These are phyloP conservation scores for Catharus fuscescens DNA, from an alignment of 2,113 vertebrate genomes.

Conservation along the genomic window DNA sequence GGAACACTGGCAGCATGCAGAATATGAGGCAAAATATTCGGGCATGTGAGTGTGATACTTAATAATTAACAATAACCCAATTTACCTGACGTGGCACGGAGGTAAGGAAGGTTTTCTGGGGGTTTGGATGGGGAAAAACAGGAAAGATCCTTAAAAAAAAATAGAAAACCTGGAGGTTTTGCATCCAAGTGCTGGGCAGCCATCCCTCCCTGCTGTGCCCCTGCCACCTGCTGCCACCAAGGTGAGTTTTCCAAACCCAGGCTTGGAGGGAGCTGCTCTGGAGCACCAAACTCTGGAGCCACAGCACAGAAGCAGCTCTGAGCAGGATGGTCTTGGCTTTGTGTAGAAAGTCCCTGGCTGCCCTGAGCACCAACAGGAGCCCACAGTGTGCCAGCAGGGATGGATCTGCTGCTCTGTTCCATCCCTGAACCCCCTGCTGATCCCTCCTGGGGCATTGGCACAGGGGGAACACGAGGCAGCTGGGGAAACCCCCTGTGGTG, in stretches of 20 bases:
- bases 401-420: neutral
- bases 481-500: neutral
- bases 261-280: rapidly evolving
- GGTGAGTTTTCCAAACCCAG: neutral
- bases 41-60: neutral
- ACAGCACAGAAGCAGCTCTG: rapidly evolving
- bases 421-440: neutral
- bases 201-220: neutral
- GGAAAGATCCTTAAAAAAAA: neutral
- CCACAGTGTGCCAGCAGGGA: rapidly evolving
- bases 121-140: neutral
- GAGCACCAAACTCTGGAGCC: neutral
- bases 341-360: rapidly evolving
- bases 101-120: neutral
- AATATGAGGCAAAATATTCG: neutral
- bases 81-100: rapidly evolving
- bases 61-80: neutral
- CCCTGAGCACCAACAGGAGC: rapidly evolving
- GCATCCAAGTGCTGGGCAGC: neutral
- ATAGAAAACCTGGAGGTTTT: rapidly evolving
- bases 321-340: neutral
- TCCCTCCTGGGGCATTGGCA: neutral
- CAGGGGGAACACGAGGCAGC: neutral
- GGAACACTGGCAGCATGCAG: rapidly evolving
- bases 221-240: neutral